phyloP scores from a whole-genome alignment of 2,797 vertebrate genomes.

The Tenualosa ilisha region DNA sequence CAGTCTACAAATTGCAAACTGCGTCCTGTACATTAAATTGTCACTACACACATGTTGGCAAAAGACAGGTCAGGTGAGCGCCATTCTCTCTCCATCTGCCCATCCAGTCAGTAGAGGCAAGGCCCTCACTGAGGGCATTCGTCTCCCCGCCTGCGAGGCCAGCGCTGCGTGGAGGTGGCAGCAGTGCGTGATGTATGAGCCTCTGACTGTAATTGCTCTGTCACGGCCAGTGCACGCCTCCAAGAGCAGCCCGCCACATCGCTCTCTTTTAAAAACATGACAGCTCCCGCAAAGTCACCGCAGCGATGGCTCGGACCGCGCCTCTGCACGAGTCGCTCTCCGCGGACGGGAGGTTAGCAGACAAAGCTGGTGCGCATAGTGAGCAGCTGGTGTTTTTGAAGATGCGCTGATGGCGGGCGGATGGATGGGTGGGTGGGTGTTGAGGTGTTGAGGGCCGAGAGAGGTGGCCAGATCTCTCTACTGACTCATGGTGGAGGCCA shows the following conservation, averaged over 20 bases:
- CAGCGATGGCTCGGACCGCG: slow-evolving; percentile 49
- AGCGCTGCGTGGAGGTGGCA: background rate
- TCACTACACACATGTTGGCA: background rate
- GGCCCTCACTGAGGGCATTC: background rate
- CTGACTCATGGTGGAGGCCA: background rate
- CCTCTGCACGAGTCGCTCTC: slow-evolving; percentile 50
- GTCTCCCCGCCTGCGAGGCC: background rate
- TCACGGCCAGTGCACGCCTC: slow-evolving; percentile 59
- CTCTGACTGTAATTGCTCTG: slow-evolving; percentile 60
- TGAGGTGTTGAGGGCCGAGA: background rate
- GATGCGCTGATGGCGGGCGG: background rate
- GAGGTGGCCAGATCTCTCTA: background rate
- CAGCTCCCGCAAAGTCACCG: slow-evolving; percentile 37
- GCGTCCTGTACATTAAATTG: background rate
- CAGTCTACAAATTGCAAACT: background rate
- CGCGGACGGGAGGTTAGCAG: background rate
- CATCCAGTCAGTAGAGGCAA: background rate
- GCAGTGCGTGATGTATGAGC: background rate
- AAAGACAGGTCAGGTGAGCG: background rate
- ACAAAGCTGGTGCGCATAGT: background rate
- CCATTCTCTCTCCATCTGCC: background rate
- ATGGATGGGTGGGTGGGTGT: background rate
- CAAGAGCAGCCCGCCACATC: slow-evolving; percentile 38
- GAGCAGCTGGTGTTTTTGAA: slow-evolving; percentile 32
- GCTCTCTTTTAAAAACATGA: slow-evolving; percentile 47